Conservation (phyloP, 1,140 invertebrate genomes). For the Drosophila obscura region DNA sequence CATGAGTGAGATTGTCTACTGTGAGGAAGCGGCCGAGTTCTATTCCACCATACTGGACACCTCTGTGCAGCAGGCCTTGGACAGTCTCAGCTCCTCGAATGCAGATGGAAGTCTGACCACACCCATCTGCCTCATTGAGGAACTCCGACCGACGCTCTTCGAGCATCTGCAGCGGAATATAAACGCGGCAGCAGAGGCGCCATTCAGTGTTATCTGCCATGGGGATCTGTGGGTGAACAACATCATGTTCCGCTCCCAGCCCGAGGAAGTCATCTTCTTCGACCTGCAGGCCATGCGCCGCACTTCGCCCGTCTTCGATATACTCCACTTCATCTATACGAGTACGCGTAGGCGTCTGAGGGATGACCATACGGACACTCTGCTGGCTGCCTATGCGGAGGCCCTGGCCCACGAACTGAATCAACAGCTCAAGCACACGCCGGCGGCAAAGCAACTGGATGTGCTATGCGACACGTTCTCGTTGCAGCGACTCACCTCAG, state of each 20-base stretch:
- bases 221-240: slow-evolving; percentile 84
- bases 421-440: slow-evolving; percentile 54
- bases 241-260: slow-evolving; percentile 79
- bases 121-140: slow-evolving; percentile 66
- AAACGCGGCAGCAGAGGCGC: slow-evolving; percentile 41
- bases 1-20: slow-evolving; percentile 77
- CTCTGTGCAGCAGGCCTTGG: slow-evolving; percentile 74
- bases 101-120: slow-evolving; percentile 61
- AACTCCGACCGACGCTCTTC: slow-evolving; percentile 60
- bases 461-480: slow-evolving; percentile 60
- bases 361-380: slow-evolving; percentile 66
- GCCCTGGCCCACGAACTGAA: slow-evolving; percentile 54
- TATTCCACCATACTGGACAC: slow-evolving; percentile 71
- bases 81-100: slow-evolving; percentile 70
- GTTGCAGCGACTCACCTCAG: slow-evolving; percentile 64
- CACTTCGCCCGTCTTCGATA: slow-evolving; percentile 85
- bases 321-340: slow-evolving; percentile 81
- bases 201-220: slow-evolving; percentile 81
- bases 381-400: slow-evolving; percentile 66
- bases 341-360: slow-evolving; percentile 73
- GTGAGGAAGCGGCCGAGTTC: slow-evolving; percentile 70
- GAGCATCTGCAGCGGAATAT: slow-evolving; percentile 61
- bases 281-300: slow-evolving; percentile 86
- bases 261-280: slow-evolving; percentile 83
- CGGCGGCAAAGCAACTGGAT: slow-evolving; percentile 41